Evolutionary conservation across 2,797 vertebrate genomes (phyloP).

Genomic region (Microctenopoma steveboyesi): DNA sequence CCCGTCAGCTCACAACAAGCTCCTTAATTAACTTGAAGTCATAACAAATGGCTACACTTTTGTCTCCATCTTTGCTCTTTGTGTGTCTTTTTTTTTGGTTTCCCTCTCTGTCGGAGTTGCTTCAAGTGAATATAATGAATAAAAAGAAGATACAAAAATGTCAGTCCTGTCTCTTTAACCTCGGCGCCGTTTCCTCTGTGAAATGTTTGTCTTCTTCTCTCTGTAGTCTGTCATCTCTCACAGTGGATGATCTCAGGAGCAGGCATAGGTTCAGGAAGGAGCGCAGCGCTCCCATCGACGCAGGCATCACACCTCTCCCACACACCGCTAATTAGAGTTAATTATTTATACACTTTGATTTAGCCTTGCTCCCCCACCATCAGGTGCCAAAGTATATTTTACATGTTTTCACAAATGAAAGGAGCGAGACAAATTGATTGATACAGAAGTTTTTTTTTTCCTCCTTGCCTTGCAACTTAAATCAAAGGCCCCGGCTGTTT

Average conservation of each 20-base stretch:
- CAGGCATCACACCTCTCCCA: conserved; percentile 82
- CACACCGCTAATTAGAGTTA: conserved; percentile 85
- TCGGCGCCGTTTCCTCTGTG: conserved; percentile 44
- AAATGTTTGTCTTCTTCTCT: conserved; percentile 75
- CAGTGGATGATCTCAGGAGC: conserved; percentile 73
- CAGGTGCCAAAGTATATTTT: conserved; percentile 79
- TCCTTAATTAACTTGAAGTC: conserved; percentile 80
- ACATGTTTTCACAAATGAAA: conserved; percentile 83
- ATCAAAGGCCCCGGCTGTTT: conserved; percentile 78
- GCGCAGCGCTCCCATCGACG: conserved; percentile 73
- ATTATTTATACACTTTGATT: conserved; percentile 89
- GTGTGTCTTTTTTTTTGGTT: conserved; percentile 28
- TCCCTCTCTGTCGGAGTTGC: conserved; percentile 34
- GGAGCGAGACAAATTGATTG: conserved; percentile 81
- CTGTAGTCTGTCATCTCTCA: conserved; percentile 74
- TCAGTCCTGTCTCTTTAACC: conserved; percentile 66
- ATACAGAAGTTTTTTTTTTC: conserved; percentile 67
- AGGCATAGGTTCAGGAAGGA: conserved; percentile 79
- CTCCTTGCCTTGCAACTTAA: conserved; percentile 69
- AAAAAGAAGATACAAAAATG: conserved; percentile 60
- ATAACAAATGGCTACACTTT: conserved; percentile 72
- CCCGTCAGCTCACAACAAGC: conserved; percentile 72
- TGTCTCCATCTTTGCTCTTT: conserved; percentile 51
- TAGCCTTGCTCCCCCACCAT: conserved; percentile 74
- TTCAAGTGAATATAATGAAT: conserved; percentile 55